phyloP scores from a whole-genome alignment of 53 echinoderm and acorn worm genomes.

The Mesocentrotus franciscanus region DNA sequence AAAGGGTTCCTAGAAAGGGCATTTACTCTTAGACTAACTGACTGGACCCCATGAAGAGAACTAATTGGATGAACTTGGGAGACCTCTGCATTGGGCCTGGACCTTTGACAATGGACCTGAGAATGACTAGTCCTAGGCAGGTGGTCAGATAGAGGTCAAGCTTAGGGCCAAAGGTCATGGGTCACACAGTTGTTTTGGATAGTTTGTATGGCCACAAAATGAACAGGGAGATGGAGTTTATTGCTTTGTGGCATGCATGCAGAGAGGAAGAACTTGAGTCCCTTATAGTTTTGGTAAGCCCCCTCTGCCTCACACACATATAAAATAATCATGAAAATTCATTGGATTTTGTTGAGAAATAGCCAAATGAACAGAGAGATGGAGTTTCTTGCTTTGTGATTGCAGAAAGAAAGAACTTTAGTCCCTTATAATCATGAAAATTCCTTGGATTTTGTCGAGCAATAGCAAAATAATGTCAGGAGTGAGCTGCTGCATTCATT shows the following conservation, averaged over 20 bases:
- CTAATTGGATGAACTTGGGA: conserved; percentile 8
- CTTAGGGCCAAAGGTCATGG: not conserved
- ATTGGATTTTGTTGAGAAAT: no score
- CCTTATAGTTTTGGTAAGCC: not conserved
- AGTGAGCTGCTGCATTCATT: not conserved
- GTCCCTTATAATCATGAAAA: no score
- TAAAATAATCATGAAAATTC: no score
- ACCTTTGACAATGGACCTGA: conserved; percentile 24
- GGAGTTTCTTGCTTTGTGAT: no score
- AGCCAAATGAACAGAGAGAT: no score
- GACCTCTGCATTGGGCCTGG: conserved; percentile 17
- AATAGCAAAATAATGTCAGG: no score
- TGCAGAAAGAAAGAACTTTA: no score
- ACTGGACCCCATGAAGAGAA: conserved; percentile 20
- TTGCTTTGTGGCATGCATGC: not conserved
- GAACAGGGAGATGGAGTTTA: not conserved
- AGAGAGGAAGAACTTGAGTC: not conserved
- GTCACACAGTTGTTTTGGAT: not conserved
- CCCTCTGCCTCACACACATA: no score
- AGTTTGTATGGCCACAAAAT: not conserved
- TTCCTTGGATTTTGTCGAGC: no score
- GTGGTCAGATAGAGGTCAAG: conserved; percentile 26
- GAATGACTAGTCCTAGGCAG: conserved; percentile 21
- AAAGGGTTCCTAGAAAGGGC: not conserved
- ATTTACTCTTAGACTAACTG: not conserved